phyloP scores from a whole-genome alignment of 2,113 vertebrate genomes.

The Gymnogyps californianus region DNA sequence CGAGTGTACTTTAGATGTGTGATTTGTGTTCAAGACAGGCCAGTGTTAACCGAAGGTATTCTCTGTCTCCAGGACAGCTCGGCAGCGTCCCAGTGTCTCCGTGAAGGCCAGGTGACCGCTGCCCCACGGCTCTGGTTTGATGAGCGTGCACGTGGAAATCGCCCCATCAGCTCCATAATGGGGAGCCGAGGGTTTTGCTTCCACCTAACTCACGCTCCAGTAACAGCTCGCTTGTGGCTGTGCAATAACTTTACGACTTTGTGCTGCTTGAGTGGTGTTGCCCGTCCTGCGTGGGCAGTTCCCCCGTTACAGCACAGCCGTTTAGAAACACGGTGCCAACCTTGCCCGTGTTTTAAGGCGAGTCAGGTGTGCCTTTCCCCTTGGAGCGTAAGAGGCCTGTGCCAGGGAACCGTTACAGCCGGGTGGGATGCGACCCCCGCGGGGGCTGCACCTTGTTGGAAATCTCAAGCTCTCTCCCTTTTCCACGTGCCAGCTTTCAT shows the following conservation, averaged over 20 bases:
- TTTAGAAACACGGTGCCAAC: not conserved
- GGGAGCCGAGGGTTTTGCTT: not conserved
- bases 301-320: not conserved
- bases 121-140: not conserved
- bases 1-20: not conserved
- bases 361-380: not conserved
- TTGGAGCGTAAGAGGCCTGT: no score
- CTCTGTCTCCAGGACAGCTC: not conserved
- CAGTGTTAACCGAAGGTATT: not conserved
- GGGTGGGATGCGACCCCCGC: not conserved
- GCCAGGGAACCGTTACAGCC: not conserved
- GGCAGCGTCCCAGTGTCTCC: not conserved
- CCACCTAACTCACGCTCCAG: not conserved
- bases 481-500: no score
- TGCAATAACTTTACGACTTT: not conserved
- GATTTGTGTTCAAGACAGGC: no score
- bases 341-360: not conserved
- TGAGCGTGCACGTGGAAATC: not conserved
- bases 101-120: not conserved
- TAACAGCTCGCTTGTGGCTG: not conserved
- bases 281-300: not conserved
- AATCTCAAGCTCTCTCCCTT: not conserved
- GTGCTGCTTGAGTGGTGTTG: not conserved
- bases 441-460: not conserved
- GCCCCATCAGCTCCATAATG: not conserved